Evolutionary conservation across 2,888 invertebrate species (phyloP), one percentile per base, ranked within the genome.

Genomic region (Brachylomia viminalis): DNA sequence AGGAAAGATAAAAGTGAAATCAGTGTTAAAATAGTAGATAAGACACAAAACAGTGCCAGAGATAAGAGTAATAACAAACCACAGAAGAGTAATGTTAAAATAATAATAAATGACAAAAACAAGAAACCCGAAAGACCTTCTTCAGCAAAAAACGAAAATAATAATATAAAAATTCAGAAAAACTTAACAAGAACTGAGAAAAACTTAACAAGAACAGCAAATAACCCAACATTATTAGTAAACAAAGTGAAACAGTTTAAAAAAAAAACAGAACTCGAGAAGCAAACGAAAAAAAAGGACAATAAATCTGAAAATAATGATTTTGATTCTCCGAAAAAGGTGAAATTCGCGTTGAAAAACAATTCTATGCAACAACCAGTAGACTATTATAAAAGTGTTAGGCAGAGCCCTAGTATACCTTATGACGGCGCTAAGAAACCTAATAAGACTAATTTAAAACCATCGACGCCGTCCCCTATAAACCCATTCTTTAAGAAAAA

Each of bases 401-500:
- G 97, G 65, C 97, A 97, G 70, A 98, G 98, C 59, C 98, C 98
- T 0, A 97, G 97, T 13, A 97, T 98, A 82, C 98, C 98, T 0
- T 98, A 97, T 84, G 98, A 98, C 90, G 97, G 98, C 0, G 96
- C 96, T 30, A 97, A 97, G 74, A 97, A 97, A 86, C 98, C 98
- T 0, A 91, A 91, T 0, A 98, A 98, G 86, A 98, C 98, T 0
- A 97, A 98, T n/a, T 92, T 98, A 4, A 98, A 98, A 90, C 97
- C 97, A 0, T 97, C 97, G 0, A 95, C 97, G 2, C 97, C 97
- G 0, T 98, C 98, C 0, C 98, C 98, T 0, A 97, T 98, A 1
- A 98, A 98, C 93, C 98, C 98, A 0, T 98, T 98, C 93, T 98
- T 98, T 88, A 97, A 97, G 88, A 97, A 96, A 86, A 97, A 97